Base-by-base conservation (phyloP, 2,888 invertebrate species). In the Mimumesa dahlbomi region DNA sequence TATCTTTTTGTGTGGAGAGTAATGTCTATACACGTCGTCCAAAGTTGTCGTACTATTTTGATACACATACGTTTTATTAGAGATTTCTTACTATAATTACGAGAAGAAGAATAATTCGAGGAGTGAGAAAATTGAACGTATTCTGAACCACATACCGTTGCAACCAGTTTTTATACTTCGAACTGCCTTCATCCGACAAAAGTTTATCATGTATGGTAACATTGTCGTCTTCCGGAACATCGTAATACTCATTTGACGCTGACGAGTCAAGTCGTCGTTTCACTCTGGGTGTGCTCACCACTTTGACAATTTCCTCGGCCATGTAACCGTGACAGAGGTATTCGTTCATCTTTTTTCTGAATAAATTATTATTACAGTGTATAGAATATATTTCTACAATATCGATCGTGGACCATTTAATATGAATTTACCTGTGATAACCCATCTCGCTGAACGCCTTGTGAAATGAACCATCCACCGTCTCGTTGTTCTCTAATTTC, bases 281-380 rank as follows among this genome's bases (percentile, higher is more conserved):
- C 1, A 91, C 87, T 59, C 91, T 85, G 0, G 90, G 86, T 2
- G 82, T 78, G 18, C 59, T 66, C 88, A 95, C 92, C 79, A 94
- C 93, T 7, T 91, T 91, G 38, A 95, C 88, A 73, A 95, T 94
- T 89, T 94, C 93, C 80, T 94, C 93, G 0, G 94, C 94, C 36
- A 95, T 87, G 85, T 93, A 95, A 83, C 93, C 94, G 31, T 94
- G 92, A 78, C 95, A 95, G 46, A 94, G 90, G 85, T 94, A 95
- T 85, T 95, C 94, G 83, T 95, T 95, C 93, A 95, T 94, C 92
- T 93, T 94, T 87, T 92, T 92, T 82, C 95, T 94, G 81, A 43
- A 5, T 1, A 16, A n/a, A 1, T 2, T 21, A 48, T 25, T 14
- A 38, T 4, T 40, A 16, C 40, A 3, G 5, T 1, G 1, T 2